Evolutionary conservation across 2,888 invertebrate genomes (phyloP).

Genomic region (Laspeyria flexula): DNA sequence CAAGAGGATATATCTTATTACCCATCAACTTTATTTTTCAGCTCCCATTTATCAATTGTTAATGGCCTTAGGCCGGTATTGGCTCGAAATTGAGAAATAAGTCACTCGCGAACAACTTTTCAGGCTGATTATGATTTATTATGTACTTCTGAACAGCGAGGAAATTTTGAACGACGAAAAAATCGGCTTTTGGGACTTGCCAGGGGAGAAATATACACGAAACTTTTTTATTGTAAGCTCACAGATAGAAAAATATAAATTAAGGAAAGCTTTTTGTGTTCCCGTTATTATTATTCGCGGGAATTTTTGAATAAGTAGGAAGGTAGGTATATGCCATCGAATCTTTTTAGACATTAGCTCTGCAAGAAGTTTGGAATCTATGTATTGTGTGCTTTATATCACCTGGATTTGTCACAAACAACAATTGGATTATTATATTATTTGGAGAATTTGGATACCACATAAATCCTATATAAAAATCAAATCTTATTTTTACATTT

Average conservation of each 20-base stretch:
- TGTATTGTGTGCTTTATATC: too few relatives aligned
- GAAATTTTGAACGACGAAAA: constrained; percentile 44
- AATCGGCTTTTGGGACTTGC: constrained; percentile 20
- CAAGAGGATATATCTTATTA: constrained; percentile 38
- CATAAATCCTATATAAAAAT: too few relatives aligned
- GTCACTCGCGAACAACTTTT: constrained; percentile 58
- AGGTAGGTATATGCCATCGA: constrained; percentile 4
- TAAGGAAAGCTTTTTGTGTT: constrained; percentile 14
- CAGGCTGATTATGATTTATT: constrained; percentile 63
- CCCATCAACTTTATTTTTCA: constrained; percentile 52
- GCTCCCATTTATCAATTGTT: constrained; percentile 63
- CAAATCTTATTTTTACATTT: too few relatives aligned
- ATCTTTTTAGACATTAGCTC: constrained; percentile 1
- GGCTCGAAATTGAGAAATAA: constrained; percentile 64
- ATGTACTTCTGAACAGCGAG: constrained; percentile 36
- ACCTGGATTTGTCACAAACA: too few relatives aligned
- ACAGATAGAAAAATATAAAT: constrained; percentile 26
- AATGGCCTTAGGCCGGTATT: constrained; percentile 49
- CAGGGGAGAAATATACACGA: constrained; percentile 15
- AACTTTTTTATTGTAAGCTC: constrained; percentile 40
- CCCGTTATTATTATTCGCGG: constrained; percentile 9
- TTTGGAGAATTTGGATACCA: too few relatives aligned
- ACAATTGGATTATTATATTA: too few relatives aligned
- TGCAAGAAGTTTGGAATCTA: not conserved
- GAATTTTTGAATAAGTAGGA: constrained; percentile 5